Base-by-base conservation (phyloP, 2,113 vertebrate genomes). In the Bujurquina vittata region DNA sequence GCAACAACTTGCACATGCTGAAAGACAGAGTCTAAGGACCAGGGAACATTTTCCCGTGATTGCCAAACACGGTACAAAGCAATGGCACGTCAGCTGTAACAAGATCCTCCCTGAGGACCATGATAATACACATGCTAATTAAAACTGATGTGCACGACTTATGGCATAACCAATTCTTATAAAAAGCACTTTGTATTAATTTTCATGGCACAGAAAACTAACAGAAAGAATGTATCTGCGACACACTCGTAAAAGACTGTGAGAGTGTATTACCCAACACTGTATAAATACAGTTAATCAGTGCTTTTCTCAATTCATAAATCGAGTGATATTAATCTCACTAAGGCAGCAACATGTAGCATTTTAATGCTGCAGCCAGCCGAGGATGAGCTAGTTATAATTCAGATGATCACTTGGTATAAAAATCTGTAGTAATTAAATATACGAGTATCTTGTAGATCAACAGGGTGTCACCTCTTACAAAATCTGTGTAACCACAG, bases 111-210 rank as follows among this genome's bases (percentile, higher is more conserved):
- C 91, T 84, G 14, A 84, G 89, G 93, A 93, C 89, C 87, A 80
- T 83, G 89, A 89, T 90, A 83, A 86, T 88, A 93, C 81, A 90
- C 88, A 90, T 78, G 63, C 78, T 90, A 93, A 95, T 89, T 87
- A 65, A 88, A 92, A 43, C n/a, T 88, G 91, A 94, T 90, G 90
- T 33, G 3, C 18, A 29, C 85, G 88, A 92, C 73, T 93, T 88
- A 88, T 84, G 77, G 84, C 10, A 3, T 26, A 79, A 63, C 54
- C 62, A 59, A 65, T 63, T 80, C 78, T 72, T 75, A 60, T 86
- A 90, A 89, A 92, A 78, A 65, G 76, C 60, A 55, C 33, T 54
- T 72, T 72, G 18, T 88, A 93, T 94, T 85, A 26, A 84, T 92
- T 94, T 92, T 82, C 82, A n/a, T 81, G 81, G 82, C 79, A 57